A percentile compares a stretch with the other conserved stretches of the same genome.
Evolutionary conservation across 2,113 vertebrate species (phyloP).

Genomic region (Pica pica): DNA sequence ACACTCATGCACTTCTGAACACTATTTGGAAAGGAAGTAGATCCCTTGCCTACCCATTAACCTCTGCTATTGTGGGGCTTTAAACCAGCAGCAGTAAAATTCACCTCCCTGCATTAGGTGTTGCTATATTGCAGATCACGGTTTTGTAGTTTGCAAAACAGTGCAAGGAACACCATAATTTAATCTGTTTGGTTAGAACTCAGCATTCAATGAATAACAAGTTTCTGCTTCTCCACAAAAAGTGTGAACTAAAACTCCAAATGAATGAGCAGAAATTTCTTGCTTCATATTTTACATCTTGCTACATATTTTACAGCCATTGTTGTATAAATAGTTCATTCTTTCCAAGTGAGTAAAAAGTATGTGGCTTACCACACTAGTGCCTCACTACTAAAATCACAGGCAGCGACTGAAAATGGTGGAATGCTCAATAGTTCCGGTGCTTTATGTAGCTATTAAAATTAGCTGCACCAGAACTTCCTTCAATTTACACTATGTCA

Average conservation of each 20-base stretch:
- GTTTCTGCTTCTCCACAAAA: background rate
- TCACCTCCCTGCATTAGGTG: background rate
- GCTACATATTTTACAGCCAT: background rate
- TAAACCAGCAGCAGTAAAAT: conserved; percentile 24
- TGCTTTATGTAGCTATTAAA: background rate
- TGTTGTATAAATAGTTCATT: background rate
- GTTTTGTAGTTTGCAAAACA: background rate
- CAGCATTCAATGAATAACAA: background rate
- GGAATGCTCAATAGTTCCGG: background rate
- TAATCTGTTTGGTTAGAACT: background rate
- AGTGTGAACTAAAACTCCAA: background rate
- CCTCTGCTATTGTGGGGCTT: background rate
- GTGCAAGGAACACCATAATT: background rate
- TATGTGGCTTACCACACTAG: background rate
- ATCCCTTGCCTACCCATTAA: background rate
- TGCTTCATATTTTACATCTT: background rate
- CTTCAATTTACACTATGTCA: background rate
- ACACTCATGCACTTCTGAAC: background rate
- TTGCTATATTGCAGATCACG: background rate
- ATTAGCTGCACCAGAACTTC: background rate
- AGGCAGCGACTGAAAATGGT: background rate
- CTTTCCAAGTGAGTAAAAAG: background rate
- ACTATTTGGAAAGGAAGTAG: background rate
- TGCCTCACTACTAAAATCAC: background rate
- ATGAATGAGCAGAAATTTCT: background rate